Conservation (phyloP, 2,113 vertebrate genomes). For the Hypocryptadius cinnamomeus region DNA sequence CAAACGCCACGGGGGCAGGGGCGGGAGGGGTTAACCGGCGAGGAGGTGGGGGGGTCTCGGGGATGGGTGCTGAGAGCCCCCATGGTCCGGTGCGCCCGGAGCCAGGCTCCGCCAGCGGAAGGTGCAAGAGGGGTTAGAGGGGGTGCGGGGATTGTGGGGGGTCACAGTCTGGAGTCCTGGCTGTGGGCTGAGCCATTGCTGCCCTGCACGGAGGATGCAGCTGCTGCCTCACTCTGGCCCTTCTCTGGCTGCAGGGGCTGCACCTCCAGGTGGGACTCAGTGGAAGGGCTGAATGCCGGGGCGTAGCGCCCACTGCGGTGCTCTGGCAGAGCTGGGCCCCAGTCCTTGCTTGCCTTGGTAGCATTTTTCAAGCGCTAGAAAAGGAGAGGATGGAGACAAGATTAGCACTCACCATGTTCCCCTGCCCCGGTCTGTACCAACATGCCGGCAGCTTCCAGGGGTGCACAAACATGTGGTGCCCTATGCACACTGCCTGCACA, state of each 20-base stretch:
- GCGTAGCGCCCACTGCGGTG: constrained; percentile 92
- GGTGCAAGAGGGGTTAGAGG: constrained; percentile 48
- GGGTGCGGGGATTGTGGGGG: background rate
- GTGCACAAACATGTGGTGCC: background rate
- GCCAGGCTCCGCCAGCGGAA: constrained; percentile 64
- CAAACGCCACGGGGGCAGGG: constrained; percentile 4
- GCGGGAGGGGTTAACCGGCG: background rate
- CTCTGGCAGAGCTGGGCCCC: constrained; percentile 90
- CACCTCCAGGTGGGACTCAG: constrained; percentile 79
- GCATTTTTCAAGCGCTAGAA: constrained; percentile 90
- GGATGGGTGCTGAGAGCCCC: constrained; percentile 21
- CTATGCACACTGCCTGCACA: background rate
- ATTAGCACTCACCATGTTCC: background rate
- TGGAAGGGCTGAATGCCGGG: constrained; percentile 56
- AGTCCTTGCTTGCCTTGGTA: constrained; percentile 82
- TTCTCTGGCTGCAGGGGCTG: constrained; percentile 84
- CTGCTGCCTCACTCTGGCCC: constrained; percentile 70
- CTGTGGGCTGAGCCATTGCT: constrained; percentile 90
- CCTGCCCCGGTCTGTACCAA: background rate
- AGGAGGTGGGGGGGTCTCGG: background rate
- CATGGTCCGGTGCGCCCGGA: constrained; percentile 20
- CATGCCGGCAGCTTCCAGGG: background rate
- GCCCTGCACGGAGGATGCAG: constrained; percentile 79
- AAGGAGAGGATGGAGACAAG: background rate
- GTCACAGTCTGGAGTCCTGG: constrained; percentile 86